Evolutionary conservation across 2,797 vertebrate species (phyloP).

Genomic region (Cichlasoma orientale): DNA sequence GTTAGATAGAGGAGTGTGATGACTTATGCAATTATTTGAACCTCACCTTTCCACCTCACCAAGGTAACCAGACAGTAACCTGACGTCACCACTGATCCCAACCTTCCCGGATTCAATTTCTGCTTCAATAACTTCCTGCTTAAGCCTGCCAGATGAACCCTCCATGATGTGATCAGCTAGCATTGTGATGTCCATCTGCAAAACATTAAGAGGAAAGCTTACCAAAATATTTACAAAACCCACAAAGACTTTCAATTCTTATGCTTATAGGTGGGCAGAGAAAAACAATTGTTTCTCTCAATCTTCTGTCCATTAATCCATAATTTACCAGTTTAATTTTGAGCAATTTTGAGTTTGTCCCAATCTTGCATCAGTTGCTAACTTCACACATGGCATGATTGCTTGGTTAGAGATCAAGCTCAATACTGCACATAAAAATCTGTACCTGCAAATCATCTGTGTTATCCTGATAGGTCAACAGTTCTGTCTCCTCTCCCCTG

Average conservation of each 20-base stretch:
- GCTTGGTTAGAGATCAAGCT: not conserved
- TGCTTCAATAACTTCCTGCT: slow-evolving; percentile 88
- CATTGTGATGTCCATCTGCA: slow-evolving; percentile 94
- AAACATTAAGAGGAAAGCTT: slow-evolving; percentile 14
- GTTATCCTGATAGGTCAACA: slow-evolving; percentile 87
- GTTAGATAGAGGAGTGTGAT: not conserved
- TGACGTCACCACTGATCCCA: slow-evolving; percentile 88
- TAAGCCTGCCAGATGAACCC: slow-evolving; percentile 90
- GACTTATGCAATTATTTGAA: slow-evolving; percentile 43
- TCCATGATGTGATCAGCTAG: slow-evolving; percentile 96
- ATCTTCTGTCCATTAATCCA: not conserved
- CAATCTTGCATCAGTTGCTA: not conserved
- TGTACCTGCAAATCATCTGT: slow-evolving; percentile 93
- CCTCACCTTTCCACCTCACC: slow-evolving; percentile 89
- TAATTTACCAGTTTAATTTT: not conserved
- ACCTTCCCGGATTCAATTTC: slow-evolving; percentile 76
- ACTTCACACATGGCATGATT: not conserved
- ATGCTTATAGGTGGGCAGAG: not conserved
- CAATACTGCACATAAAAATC: slow-evolving; percentile 1
- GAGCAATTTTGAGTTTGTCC: not conserved
- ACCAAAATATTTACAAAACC: not conserved
- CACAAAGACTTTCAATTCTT: not conserved
- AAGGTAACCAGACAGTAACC: slow-evolving; percentile 95
- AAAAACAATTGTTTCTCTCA: not conserved
- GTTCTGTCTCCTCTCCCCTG: slow-evolving; percentile 90